Evolutionary conservation across 2,888 invertebrate genomes (phyloP).

Genomic region (Cerceris ruficornis): DNA sequence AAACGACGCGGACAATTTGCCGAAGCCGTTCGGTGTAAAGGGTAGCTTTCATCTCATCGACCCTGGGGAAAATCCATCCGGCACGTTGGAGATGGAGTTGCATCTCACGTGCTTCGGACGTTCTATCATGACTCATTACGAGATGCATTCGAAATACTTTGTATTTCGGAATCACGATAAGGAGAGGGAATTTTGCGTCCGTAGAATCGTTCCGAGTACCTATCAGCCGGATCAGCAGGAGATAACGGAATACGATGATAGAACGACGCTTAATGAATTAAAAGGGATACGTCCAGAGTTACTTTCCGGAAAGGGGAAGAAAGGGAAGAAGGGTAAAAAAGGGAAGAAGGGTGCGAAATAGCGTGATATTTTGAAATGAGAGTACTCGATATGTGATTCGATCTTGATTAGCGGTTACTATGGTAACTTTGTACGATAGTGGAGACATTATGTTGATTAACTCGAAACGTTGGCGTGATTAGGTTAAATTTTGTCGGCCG

Average conservation of each 20-base stretch:
- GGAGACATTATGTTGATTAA: constrained; percentile 21
- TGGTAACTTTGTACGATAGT: constrained; percentile 30
- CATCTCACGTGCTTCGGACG: constrained; percentile 74
- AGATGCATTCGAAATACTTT: constrained; percentile 67
- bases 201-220: constrained; percentile 56
- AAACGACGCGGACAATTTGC: constrained; percentile 73
- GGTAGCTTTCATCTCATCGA: constrained; percentile 71
- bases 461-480: constrained; percentile 17
- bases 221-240: constrained; percentile 39
- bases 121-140: constrained; percentile 71
- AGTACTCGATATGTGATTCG: not conserved
- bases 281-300: constrained; percentile 6
- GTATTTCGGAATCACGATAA: constrained; percentile 68
- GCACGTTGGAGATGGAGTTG: constrained; percentile 71
- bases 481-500: constrained; percentile 32
- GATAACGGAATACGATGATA: constrained; percentile 34
- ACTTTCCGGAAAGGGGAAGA: constrained; percentile 26
- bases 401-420: constrained; percentile 14
- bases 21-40: constrained; percentile 72
- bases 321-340: constrained; percentile 15
- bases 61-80: constrained; percentile 75
- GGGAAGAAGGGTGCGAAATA: constrained; percentile 17
- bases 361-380: not conserved
- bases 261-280: constrained; percentile 36
- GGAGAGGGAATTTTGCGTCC: constrained; percentile 69